phyloP scores from a whole-genome alignment of 2,113 vertebrate genomes.

The Triplophysa rosa region DNA sequence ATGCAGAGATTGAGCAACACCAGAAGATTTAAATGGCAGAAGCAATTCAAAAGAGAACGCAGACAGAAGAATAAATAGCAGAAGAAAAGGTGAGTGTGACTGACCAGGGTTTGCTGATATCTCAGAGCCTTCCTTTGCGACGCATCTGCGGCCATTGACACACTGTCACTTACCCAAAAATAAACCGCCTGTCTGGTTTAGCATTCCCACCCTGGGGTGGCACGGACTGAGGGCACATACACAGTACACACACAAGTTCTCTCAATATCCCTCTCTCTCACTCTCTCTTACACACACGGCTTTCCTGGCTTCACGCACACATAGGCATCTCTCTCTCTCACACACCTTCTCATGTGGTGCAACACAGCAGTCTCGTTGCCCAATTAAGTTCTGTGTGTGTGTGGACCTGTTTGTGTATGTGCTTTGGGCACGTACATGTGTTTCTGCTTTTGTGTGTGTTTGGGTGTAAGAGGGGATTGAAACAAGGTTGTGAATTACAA shows the following conservation, averaged over 20 bases:
- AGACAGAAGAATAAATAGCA: constrained; percentile 4
- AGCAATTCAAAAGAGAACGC: constrained; percentile 1
- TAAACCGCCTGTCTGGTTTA: constrained; percentile 72
- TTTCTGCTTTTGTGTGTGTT: neutral
- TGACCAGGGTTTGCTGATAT: constrained; percentile 86
- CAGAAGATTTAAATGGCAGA: neutral
- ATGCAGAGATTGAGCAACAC: constrained; percentile 35
- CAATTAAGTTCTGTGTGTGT: neutral
- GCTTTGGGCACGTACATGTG: neutral
- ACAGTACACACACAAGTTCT: constrained; percentile 34
- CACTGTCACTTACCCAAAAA: constrained; percentile 81
- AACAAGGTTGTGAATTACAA: constrained; percentile 14
- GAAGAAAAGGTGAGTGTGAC: constrained; percentile 53
- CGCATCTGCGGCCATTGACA: constrained; percentile 84
- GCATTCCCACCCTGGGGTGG: constrained; percentile 64
- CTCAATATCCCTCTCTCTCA: constrained; percentile 28
- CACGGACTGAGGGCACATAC: constrained; percentile 24
- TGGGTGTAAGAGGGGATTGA: neutral
- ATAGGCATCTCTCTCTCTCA: constrained; percentile 15
- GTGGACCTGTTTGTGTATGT: neutral
- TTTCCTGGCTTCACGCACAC: constrained; percentile 1
- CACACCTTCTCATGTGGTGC: constrained; percentile 30
- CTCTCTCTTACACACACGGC: constrained; percentile 35
- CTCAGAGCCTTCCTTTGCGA: constrained; percentile 81
- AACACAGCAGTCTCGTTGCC: neutral